Percentiles rank a stretch among this genome's conserved stretches.
Conservation (phyloP, 2,888 invertebrate genomes). For the Cerceris rybyensis region DNA sequence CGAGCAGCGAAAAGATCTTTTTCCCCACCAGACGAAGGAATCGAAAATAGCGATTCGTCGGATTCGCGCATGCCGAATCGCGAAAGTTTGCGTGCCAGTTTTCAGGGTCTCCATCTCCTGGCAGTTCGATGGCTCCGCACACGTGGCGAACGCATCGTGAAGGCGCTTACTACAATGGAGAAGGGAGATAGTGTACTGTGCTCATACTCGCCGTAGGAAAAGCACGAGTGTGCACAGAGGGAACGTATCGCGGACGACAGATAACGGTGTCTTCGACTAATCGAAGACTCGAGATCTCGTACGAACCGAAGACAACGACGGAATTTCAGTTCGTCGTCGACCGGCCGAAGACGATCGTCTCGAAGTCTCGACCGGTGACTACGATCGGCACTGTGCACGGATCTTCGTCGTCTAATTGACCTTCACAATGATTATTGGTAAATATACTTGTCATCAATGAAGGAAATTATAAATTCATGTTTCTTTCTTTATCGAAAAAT, state of each 20-base stretch:
- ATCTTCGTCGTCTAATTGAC: not conserved
- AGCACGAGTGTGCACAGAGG: not conserved
- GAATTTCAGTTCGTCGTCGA: conserved; percentile 23
- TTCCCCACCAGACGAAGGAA: not conserved
- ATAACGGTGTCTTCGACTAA: conserved; percentile 62
- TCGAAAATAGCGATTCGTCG: not conserved
- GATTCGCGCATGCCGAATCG: conserved; percentile 8
- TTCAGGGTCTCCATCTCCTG: conserved; percentile 7
- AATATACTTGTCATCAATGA: conserved; percentile 21
- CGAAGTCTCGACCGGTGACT: not conserved
- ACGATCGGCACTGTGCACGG: not conserved
- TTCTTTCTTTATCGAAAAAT: not conserved
- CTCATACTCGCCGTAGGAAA: not conserved
- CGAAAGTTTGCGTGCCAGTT: conserved; percentile 16
- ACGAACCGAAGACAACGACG: conserved; percentile 6
- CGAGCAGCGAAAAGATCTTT: not conserved
- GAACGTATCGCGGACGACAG: conserved; percentile 45
- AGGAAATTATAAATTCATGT: not conserved
- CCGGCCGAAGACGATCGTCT: not conserved
- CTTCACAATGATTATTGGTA: conserved; percentile 45
- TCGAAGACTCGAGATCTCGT: conserved; percentile 19
- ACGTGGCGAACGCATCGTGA: conserved; percentile 33
- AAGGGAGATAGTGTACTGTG: conserved; percentile 36
- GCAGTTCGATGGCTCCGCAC: conserved; percentile 32
- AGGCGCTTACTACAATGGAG: conserved; percentile 43